Conservation (phyloP, 2,888 invertebrate species). For the Tolmerus cingulatus region DNA sequence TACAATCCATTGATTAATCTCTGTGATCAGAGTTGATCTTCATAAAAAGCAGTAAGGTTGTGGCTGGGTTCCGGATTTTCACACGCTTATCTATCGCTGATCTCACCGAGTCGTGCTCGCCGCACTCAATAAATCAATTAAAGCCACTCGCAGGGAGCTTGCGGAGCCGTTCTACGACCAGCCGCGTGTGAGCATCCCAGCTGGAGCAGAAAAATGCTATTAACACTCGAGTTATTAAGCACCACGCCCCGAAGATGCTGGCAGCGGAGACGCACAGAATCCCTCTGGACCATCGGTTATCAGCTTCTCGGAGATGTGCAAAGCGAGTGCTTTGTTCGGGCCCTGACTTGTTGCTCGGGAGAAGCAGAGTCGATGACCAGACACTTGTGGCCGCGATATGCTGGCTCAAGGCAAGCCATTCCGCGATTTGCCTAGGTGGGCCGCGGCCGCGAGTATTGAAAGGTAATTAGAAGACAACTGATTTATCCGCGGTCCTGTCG, state of each 20-base stretch:
- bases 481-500: not conserved
- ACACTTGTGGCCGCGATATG: not conserved
- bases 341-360: not conserved
- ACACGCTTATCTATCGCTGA: conserved; percentile 31
- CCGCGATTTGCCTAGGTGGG: conserved; percentile 7
- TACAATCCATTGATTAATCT: not conserved
- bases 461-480: conserved; percentile 12
- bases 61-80: not conserved
- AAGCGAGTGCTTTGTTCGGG: not conserved
- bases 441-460: not conserved
- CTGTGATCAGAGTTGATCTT: not conserved
- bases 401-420: not conserved
- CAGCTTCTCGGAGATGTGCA: not conserved
- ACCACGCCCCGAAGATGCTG: not conserved
- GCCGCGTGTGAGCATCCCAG: conserved; percentile 31
- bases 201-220: conserved; percentile 39
- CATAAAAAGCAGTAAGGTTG: not conserved
- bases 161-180: not conserved
- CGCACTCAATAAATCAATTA: conserved; percentile 39
- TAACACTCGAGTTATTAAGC: conserved; percentile 38
- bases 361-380: conserved; percentile 26
- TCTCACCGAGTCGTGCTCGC: conserved; percentile 23
- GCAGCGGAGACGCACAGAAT: not conserved
- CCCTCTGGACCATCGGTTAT: not conserved
- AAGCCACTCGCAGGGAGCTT: not conserved